Evolutionary conservation across 2,888 invertebrate species (phyloP), one percentile per base, ranked within the genome.

Genomic region (Philonicus albiceps): DNA sequence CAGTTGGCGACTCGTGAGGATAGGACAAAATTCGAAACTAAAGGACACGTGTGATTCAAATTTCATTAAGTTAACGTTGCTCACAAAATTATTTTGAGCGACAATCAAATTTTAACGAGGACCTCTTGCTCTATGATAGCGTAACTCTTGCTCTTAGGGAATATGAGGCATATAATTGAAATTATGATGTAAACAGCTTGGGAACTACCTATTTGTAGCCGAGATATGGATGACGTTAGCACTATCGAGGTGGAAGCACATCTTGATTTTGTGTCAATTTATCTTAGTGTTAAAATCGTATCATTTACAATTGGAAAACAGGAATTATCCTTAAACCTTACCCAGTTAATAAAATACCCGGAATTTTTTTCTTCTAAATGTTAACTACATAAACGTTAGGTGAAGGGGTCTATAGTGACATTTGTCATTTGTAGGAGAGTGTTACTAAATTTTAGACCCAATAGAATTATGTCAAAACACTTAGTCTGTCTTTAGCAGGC

Each of bases 41-140:
- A 27, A 64, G 64, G 64, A 27, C 27, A 64, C 34, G 34, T 83
- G 81, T 83, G 81, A 83, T 83, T 83, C 55, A 55, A 83, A 83
- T 83, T 83, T 83, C 43, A 83, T 83, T 43, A 83, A 22, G 64
- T 22, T 64, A 83, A 83, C 34, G 64, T 13, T 31, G n/a, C 37
- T 64, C 27, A 64, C 11, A 11, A 11, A 64, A 64, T 64, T 64
- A 22, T 64, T 27, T 27, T 64, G 64, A 64, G 64, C 64, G 64
- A 27, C 19, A 31, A 31, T 80, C 31, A 80, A 80, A 80, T 53
- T 49, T 53, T 80, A 80, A 80, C 53, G 80, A 30, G n/a, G 31
- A 27, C 13, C 7, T 80, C 53, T 40, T 0, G 64, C 22, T 64
- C 27, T 8, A 11, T 22, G 11, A 76, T 37, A 76, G 34, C 13